Percentiles rank a stretch among this genome's conserved stretches.
phyloP scores from a whole-genome alignment of 2,797 vertebrate species.

The Sebastes iracundus region DNA sequence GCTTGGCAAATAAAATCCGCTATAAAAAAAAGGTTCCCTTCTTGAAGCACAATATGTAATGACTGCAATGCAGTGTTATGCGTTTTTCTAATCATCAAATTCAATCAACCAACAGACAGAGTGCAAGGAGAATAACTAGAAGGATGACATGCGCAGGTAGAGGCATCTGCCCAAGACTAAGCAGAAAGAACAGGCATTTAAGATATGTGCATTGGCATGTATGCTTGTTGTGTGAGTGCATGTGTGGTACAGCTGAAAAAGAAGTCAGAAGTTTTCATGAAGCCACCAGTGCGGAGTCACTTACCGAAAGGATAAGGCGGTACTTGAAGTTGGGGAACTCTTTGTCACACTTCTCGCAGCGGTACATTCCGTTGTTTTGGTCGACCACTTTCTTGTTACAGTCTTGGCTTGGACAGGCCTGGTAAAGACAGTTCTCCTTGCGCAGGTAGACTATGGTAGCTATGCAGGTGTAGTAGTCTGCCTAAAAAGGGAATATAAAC shows the following conservation, averaged over 20 bases:
- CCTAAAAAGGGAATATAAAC: slow-evolving; percentile 72
- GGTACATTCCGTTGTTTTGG: slow-evolving; percentile 94
- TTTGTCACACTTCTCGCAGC: slow-evolving; percentile 96
- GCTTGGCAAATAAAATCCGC: neutral
- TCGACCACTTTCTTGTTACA: slow-evolving; percentile 99
- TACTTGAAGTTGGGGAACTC: slow-evolving; percentile 98
- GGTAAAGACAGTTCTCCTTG: slow-evolving; percentile 96
- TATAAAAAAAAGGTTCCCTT: neutral
- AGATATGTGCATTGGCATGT: neutral
- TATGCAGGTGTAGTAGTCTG: slow-evolving; percentile 93
- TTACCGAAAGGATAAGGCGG: slow-evolving; percentile 96
- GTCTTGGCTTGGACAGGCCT: slow-evolving; percentile 93
- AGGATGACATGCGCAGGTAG: neutral
- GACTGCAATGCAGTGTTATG: no score
- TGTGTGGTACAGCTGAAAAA: neutral
- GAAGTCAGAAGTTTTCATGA: neutral
- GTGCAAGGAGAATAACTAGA: neutral
- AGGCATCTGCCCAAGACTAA: neutral
- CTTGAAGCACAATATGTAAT: no score
- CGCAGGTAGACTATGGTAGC: slow-evolving; percentile 92
- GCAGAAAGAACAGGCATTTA: neutral
- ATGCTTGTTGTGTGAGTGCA: neutral
- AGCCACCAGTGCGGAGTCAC: slow-evolving; percentile 53
- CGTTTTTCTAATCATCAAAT: no score
- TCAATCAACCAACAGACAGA: neutral